These are phyloP conservation scores for Leptoteleia sp. DNA, from an alignment of 1,140 invertebrate genomes.

Conservation along the genomic window DNA sequence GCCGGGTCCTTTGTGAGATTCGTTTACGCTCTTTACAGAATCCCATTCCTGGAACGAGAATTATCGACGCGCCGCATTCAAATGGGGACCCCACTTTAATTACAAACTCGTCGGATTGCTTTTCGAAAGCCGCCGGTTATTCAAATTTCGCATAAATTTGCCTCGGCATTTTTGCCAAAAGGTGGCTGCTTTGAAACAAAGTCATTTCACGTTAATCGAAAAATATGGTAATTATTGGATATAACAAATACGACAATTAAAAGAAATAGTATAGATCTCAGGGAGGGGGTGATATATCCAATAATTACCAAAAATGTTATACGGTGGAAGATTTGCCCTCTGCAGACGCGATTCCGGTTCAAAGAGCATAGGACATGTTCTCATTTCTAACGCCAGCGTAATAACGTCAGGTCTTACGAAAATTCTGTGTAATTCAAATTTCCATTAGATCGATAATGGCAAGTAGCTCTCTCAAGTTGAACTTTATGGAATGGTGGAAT, in stretches of 20 bases:
- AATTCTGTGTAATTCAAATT: conserved; percentile 1
- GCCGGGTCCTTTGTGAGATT: neutral
- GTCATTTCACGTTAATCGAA: too few species aligned
- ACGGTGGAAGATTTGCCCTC: neutral
- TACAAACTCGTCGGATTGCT: neutral
- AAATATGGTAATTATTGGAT: too few species aligned
- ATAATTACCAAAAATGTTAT: too few species aligned
- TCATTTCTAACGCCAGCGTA: conserved; percentile 5
- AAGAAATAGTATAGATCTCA: too few species aligned
- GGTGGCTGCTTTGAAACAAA: too few species aligned
- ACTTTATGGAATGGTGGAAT: conserved; percentile 14
- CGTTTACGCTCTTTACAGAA: neutral
- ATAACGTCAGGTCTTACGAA: conserved; percentile 1
- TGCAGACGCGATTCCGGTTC: neutral
- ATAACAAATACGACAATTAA: too few species aligned
- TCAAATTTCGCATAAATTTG: too few species aligned
- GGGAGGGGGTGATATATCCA: too few species aligned
- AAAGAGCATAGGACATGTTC: too few species aligned
- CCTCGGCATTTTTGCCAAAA: too few species aligned
- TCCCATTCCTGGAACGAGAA: neutral
- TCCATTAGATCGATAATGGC: conserved; percentile 8
- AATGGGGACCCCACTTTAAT: neutral
- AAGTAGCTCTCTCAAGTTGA: conserved; percentile 11
- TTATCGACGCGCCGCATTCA: neutral
- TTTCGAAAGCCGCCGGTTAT: too few species aligned